Base-by-base conservation (phyloP, 2,113 vertebrate genomes). In the Macquaria australasica region DNA sequence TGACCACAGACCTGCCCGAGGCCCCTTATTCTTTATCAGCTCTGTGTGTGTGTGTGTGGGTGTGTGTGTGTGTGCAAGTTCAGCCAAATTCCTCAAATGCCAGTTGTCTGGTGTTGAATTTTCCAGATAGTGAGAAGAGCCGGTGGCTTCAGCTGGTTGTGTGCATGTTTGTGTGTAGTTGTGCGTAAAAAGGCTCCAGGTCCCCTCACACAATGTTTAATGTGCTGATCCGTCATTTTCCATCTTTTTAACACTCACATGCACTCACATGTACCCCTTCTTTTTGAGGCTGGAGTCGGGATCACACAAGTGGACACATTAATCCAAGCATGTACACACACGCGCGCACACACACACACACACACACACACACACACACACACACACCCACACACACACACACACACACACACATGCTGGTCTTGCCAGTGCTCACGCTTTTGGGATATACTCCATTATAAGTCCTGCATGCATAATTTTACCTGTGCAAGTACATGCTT, bases 1-100 rank as follows among this genome's bases (percentile, higher is more conserved):
- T 23, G 50, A 34, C 71, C 41, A 60, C 77, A 71, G 55, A 67
- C 18, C 58, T 21, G 18, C 80, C 63, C 1, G 18, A 41, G 78
- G 77, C 62, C 12, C 34, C 25, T 62, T 74, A 23, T 66, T 68
- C 60, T 50, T 71, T 63, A 77, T 87, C 74, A 79, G n/a, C n/a
- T 16, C 8, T 39, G 68, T 72, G 31, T 63, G 70, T 70, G 66
- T 59, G 67, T 53, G 23, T 83, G 55, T 23, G 55, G 18, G 59
- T 45, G 71, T 68, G 39, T 59, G 48, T 50, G 45, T 73, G 20
- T 55, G 43, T 55, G 31, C 23, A 12, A 6, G 37, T 53, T 79
- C 37, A 53, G 31, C n/a, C 16, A 70, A 64, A 80, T 77, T 82
- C 55, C 25, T 78, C 16, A 62, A 67, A 82, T 71, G 37, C 25